Conservation (phyloP, 2,113 vertebrate genomes). For the Vanacampus margaritifer region DNA sequence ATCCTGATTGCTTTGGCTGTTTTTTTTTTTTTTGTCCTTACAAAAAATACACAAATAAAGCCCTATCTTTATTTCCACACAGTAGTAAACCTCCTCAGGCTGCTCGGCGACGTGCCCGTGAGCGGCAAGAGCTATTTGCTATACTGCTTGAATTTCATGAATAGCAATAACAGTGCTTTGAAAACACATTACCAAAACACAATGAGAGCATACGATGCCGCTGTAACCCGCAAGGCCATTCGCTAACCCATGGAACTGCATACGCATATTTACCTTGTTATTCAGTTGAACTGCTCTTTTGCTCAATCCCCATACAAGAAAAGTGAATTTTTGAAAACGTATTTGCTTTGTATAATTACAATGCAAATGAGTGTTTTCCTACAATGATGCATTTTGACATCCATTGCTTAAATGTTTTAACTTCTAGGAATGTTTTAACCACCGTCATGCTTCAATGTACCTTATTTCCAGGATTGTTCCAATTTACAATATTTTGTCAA, state of each 20-base stretch:
- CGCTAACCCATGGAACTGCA: constrained; percentile 38
- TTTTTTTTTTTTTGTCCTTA: constrained; percentile 17
- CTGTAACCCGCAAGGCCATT: constrained; percentile 52
- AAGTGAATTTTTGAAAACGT: background rate
- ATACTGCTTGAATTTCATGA: constrained; percentile 68
- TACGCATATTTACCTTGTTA: constrained; percentile 66
- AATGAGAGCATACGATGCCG: constrained; percentile 64
- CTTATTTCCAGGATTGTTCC: no score
- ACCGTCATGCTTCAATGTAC: no score
- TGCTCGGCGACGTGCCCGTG: constrained; percentile 63
- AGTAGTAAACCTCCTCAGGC: constrained; percentile 53
- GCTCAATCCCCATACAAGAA: background rate
- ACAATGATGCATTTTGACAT: background rate
- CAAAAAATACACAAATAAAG: constrained; percentile 23
- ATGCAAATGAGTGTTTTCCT: background rate
- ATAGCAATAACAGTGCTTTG: constrained; percentile 67
- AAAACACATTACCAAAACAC: constrained; percentile 70
- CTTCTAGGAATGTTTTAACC: no score
- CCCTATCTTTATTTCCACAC: constrained; percentile 30
- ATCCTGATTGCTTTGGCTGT: constrained; percentile 32
- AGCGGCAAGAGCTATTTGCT: constrained; percentile 65
- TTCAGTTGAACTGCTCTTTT: constrained; percentile 14
- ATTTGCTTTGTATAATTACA: background rate
- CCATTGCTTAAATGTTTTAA: background rate
- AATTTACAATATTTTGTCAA: no score